phyloP scores from a whole-genome alignment of 2,113 vertebrate species.

The Phoxinus phoxinus region DNA sequence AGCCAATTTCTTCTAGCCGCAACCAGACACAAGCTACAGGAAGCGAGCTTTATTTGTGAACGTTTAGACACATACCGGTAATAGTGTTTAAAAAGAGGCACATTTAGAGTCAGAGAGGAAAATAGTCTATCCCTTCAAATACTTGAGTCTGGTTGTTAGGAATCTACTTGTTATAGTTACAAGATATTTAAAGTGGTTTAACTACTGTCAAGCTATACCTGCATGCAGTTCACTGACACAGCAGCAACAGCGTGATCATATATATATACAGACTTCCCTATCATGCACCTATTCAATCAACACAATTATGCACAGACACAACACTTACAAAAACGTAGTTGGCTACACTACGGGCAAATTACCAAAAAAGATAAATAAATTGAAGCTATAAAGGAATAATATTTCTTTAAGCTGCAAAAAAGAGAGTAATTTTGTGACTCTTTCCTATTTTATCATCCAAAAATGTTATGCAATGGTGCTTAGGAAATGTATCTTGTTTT shows the following conservation, averaged over 20 bases:
- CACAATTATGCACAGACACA: background rate
- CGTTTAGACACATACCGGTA: background rate
- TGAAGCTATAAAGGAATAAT: background rate
- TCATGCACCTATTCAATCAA: background rate
- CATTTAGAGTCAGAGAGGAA: slow-evolving; percentile 19
- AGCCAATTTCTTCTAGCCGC: slow-evolving; percentile 61
- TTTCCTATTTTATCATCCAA: no score
- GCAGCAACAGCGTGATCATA: background rate
- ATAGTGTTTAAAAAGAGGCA: background rate
- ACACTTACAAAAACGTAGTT: background rate
- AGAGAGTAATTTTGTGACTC: no score
- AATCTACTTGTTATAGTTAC: background rate
- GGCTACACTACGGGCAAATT: background rate
- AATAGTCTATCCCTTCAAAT: background rate
- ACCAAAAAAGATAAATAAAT: background rate
- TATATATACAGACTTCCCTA: background rate
- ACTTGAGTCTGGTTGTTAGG: background rate
- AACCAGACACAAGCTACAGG: slow-evolving; percentile 59
- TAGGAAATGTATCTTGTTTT: no score
- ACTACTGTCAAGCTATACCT: background rate
- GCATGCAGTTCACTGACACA: background rate
- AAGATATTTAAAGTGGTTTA: background rate
- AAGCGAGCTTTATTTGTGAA: slow-evolving; percentile 63
- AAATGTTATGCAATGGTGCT: no score
- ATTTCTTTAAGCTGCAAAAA: background rate